These are phyloP conservation scores for Harpagoxenus sublaevis DNA, from an alignment of 2,888 invertebrate species.

Conservation along the genomic window DNA sequence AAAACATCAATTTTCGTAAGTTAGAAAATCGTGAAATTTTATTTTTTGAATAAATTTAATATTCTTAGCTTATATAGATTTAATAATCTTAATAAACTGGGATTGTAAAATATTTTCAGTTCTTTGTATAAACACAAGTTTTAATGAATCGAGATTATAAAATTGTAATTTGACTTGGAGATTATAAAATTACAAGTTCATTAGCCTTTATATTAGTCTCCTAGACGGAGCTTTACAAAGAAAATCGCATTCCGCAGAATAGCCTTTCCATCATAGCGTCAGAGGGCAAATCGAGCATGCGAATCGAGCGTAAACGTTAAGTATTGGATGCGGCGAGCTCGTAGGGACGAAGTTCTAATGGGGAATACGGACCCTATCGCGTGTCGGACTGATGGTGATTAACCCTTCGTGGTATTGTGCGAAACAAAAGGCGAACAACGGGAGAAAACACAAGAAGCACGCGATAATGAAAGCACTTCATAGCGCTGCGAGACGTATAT, in stretches of 20 bases:
- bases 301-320: slow-evolving; percentile 21
- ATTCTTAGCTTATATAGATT: not conserved
- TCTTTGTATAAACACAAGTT: not conserved
- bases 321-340: slow-evolving; percentile 23
- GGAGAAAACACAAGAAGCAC: slow-evolving; percentile 65
- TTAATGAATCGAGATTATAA: not conserved
- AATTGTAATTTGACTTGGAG: not conserved
- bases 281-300: slow-evolving; percentile 16
- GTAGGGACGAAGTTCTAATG: slow-evolving; percentile 61
- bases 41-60: not conserved
- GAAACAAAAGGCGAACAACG: slow-evolving; percentile 72
- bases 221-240: not conserved
- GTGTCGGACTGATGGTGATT: slow-evolving; percentile 69
- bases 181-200: not conserved
- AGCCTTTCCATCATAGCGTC: slow-evolving; percentile 6
- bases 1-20: not conserved
- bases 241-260: not conserved
- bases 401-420: slow-evolving; percentile 73
- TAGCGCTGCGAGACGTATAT: slow-evolving; percentile 52
- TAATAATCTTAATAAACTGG: not conserved
- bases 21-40: not conserved
- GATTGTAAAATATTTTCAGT: not conserved
- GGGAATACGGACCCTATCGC: slow-evolving; percentile 62
- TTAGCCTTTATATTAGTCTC: not conserved
- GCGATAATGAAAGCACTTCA: slow-evolving; percentile 72